A percentile compares a stretch with the other conserved stretches of the same genome.
These are phyloP conservation scores for Troides aeacus DNA, from an alignment of 2,888 invertebrate genomes.

Conservation along the genomic window DNA sequence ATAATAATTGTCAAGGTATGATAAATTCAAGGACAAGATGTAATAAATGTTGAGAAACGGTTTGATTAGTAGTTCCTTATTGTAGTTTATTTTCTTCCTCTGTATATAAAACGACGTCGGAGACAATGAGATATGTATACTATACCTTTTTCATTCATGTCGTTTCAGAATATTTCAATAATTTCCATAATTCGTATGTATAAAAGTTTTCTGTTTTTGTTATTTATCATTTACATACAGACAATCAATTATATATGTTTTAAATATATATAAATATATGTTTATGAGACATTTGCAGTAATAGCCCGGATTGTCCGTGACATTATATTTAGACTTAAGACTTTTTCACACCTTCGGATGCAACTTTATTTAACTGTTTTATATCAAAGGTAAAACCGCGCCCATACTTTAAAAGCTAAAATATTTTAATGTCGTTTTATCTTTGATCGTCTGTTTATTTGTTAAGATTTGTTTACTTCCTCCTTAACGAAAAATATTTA, in stretches of 20 bases:
- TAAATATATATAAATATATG: constrained; percentile 21
- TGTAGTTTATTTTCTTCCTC: neutral
- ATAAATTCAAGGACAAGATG: constrained; percentile 10
- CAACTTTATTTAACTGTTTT: constrained; percentile 13
- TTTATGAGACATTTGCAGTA: constrained; percentile 26
- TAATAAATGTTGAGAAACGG: constrained; percentile 12
- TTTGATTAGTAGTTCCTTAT: constrained; percentile 1
- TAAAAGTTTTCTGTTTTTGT: neutral
- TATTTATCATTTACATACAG: constrained; percentile 5
- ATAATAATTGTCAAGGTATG: constrained; percentile 24
- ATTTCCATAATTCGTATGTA: neutral
- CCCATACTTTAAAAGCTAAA: constrained; percentile 12
- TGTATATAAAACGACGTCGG: no score
- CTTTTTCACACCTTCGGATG: constrained; percentile 26
- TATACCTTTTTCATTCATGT: no score
- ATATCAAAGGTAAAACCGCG: constrained; percentile 18
- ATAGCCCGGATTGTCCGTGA: constrained; percentile 26
- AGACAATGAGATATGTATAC: no score
- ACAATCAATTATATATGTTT: neutral
- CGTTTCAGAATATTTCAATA: no score
- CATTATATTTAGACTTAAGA: constrained; percentile 26
- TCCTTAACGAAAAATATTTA: neutral
- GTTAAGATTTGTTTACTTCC: neutral
- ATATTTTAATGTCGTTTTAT: constrained; percentile 17
- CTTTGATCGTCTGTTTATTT: neutral